These are phyloP conservation scores for Xylota segnis DNA, from an alignment of 2,888 invertebrate species.

Conservation along the genomic window DNA sequence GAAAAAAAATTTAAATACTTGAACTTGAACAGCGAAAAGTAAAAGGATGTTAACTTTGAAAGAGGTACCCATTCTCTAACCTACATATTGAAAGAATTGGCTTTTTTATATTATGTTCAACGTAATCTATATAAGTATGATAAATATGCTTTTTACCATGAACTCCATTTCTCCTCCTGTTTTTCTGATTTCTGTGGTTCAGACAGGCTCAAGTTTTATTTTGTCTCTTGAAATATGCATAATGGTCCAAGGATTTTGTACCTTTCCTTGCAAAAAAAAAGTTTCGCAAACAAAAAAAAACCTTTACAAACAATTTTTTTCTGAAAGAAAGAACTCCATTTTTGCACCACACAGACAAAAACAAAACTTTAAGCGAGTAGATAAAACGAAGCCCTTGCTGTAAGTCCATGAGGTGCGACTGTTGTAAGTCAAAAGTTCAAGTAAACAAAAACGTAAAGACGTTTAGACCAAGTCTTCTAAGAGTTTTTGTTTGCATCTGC, in stretches of 20 bases:
- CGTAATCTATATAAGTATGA: no score
- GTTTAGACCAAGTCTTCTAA: neutral
- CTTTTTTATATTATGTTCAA: no score
- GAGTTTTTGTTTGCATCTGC: neutral
- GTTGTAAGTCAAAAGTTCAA: neutral
- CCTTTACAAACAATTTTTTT: neutral
- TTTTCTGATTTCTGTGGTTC: neutral
- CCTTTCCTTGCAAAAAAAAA: neutral
- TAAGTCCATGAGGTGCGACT: slow-evolving; percentile 2
- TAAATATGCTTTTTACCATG: no score
- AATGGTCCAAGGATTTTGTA: neutral
- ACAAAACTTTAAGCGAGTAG: neutral
- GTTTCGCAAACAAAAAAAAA: neutral
- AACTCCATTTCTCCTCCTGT: neutral
- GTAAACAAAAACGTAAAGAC: neutral
- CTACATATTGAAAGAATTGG: no score
- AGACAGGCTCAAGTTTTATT: neutral
- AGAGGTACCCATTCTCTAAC: no score
- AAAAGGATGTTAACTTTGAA: no score
- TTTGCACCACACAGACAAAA: neutral
- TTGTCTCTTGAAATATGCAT: neutral
- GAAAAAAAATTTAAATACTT: no score
- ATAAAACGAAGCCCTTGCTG: neutral
- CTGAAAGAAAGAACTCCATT: neutral
- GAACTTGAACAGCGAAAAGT: no score